These are phyloP conservation scores for Homarus americanus DNA, from an alignment of 1,140 invertebrate genomes.

Conservation along the genomic window DNA sequence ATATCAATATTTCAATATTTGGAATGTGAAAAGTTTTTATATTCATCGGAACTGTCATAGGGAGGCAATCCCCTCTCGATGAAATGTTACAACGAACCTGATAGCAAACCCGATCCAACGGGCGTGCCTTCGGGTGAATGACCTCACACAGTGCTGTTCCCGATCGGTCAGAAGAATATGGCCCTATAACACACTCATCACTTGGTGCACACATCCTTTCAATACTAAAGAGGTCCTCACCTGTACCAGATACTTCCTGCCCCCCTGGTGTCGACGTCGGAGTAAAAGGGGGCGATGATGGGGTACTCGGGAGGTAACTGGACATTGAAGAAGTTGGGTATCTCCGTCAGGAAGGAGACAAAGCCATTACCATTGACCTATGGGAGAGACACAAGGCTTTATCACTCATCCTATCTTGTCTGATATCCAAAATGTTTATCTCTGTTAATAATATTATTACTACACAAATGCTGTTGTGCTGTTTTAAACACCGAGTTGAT, in stretches of 20 bases:
- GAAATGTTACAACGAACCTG: too few species aligned
- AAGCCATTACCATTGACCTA: slow-evolving; percentile 95
- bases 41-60: too few species aligned
- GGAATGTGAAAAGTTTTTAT: too few species aligned
- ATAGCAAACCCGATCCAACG: too few species aligned
- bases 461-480: neutral
- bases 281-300: slow-evolving; percentile 92
- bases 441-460: neutral
- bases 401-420: neutral
- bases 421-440: neutral
- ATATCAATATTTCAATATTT: too few species aligned
- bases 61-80: too few species aligned
- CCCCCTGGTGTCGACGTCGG: slow-evolving; percentile 91
- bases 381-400: neutral
- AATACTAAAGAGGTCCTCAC: slow-evolving; percentile 77
- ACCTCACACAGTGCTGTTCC: too few species aligned
- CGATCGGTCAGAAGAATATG: too few species aligned
- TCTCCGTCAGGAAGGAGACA: slow-evolving; percentile 91
- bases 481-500: neutral
- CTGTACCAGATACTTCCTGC: slow-evolving; percentile 88
- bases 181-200: too few species aligned
- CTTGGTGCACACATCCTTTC: neutral
- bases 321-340: slow-evolving; percentile 90
- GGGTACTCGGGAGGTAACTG: slow-evolving; percentile 94
- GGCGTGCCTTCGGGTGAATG: too few species aligned